Percentiles rank a stretch among this genome's conserved stretches.
phyloP scores from a whole-genome alignment of 2,888 invertebrate genomes.

The Kuschelorhynchus macadamiae region DNA sequence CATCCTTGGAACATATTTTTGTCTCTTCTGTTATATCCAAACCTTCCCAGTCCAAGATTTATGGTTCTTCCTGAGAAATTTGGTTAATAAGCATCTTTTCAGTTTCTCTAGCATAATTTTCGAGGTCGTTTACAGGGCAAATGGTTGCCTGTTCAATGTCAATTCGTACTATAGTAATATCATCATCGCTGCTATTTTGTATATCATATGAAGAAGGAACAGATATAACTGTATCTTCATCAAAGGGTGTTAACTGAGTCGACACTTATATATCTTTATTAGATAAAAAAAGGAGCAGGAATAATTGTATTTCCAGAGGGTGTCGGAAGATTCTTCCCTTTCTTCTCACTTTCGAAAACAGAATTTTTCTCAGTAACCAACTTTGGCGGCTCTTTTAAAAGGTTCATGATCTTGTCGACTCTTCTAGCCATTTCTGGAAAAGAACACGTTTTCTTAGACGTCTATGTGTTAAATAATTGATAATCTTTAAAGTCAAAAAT shows the following conservation, averaged over 20 bases:
- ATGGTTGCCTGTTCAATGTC: conserved; percentile 6
- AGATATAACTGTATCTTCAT: too few relatives aligned
- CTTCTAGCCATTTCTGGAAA: conserved; percentile 26
- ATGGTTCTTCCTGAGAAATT: conserved; percentile 23
- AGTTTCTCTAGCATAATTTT: background rate
- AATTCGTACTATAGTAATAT: too few relatives aligned
- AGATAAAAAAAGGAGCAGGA: background rate
- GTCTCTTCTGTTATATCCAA: conserved; percentile 15
- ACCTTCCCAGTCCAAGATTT: conserved; percentile 9
- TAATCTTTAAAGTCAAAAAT: conserved; percentile 7
- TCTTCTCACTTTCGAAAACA: conserved; percentile 7
- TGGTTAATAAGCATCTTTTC: conserved; percentile 20
- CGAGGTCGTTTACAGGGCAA: background rate
- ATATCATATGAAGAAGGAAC: too few relatives aligned
- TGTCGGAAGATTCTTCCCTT: conserved; percentile 4
- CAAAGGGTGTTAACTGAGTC: too few relatives aligned
- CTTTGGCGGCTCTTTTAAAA: conserved; percentile 14
- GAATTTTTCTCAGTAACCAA: background rate
- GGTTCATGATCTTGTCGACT: conserved; percentile 23
- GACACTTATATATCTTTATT: too few relatives aligned
- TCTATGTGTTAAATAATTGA: conserved; percentile 14
- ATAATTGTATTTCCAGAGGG: conserved; percentile 13
- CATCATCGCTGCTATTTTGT: too few relatives aligned
- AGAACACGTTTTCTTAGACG: background rate
- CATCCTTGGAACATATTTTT: conserved; percentile 19